phyloP scores from a whole-genome alignment of 2,113 vertebrate genomes.

The Sinocyclocheilus anophthalmus region DNA sequence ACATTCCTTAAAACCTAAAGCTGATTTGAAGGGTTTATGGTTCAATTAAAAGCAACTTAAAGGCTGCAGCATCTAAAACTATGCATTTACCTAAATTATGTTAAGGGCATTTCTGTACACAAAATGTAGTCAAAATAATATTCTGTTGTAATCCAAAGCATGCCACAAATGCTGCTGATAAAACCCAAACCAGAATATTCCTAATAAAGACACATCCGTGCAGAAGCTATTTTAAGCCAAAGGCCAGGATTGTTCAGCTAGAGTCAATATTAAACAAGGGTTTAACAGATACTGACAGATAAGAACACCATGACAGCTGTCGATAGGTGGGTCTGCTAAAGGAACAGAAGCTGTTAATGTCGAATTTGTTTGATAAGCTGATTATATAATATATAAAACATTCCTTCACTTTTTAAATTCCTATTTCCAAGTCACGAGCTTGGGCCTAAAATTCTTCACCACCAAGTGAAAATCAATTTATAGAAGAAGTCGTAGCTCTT shows the following conservation, averaged over 20 bases:
- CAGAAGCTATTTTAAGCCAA: neutral
- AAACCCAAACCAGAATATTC: neutral
- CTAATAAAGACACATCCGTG: neutral
- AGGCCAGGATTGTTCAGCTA: conserved; percentile 14
- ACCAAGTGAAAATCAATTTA: conserved; percentile 87
- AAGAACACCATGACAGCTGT: conserved; percentile 6
- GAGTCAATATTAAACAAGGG: conserved; percentile 58
- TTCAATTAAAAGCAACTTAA: too few species aligned
- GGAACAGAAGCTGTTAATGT: conserved; percentile 17
- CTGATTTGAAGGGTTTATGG: neutral
- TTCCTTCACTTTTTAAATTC: neutral
- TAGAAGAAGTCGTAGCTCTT: conserved; percentile 79
- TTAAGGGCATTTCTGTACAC: neutral
- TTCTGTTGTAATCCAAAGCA: neutral
- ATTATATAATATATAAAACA: neutral
- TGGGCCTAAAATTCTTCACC: conserved; percentile 70
- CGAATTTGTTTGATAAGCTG: neutral
- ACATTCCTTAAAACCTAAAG: neutral
- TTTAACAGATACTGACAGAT: conserved; percentile 22
- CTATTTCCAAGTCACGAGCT: neutral
- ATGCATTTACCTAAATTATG: neutral
- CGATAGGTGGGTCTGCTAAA: conserved; percentile 4
- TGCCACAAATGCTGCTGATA: neutral
- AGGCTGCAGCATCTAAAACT: neutral
- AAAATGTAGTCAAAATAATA: neutral